Evolutionary conservation across 2,797 vertebrate genomes (phyloP).

Genomic region (Muscicapa comitata): DNA sequence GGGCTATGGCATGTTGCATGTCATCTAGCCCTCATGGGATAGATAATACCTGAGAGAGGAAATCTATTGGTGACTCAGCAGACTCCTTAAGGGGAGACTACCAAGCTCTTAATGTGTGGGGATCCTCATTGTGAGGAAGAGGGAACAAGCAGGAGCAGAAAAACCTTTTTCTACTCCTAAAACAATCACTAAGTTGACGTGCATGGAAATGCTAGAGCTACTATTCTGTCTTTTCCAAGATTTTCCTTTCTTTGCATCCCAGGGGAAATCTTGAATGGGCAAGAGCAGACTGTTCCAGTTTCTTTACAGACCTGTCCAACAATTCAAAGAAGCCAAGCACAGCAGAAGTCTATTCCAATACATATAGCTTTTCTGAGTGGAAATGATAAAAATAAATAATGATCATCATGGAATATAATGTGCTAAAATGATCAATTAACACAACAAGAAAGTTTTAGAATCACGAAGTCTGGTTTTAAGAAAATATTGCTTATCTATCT

Average conservation of each 20-base stretch:
- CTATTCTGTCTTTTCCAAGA: neutral
- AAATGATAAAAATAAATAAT: neutral
- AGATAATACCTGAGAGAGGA: neutral
- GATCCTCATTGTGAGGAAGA: neutral
- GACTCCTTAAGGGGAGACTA: neutral
- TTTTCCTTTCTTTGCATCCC: neutral
- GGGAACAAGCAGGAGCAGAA: neutral
- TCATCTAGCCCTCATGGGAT: neutral
- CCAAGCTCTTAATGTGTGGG: neutral
- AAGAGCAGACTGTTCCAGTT: neutral
- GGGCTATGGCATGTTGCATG: neutral
- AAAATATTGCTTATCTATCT: neutral
- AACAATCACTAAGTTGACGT: neutral
- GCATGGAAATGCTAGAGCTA: neutral
- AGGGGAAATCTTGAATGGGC: neutral
- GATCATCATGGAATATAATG: neutral
- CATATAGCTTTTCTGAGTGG: neutral
- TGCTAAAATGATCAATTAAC: neutral
- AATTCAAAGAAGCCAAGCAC: neutral
- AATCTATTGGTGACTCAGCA: neutral
- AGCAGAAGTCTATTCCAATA: neutral
- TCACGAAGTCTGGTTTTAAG: neutral
- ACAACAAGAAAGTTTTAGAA: neutral
- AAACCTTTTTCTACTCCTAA: neutral
- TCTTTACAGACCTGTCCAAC: conserved; percentile 5